Conservation (phyloP, 1,140 invertebrate genomes). For the Lasaia peninsularis region DNA sequence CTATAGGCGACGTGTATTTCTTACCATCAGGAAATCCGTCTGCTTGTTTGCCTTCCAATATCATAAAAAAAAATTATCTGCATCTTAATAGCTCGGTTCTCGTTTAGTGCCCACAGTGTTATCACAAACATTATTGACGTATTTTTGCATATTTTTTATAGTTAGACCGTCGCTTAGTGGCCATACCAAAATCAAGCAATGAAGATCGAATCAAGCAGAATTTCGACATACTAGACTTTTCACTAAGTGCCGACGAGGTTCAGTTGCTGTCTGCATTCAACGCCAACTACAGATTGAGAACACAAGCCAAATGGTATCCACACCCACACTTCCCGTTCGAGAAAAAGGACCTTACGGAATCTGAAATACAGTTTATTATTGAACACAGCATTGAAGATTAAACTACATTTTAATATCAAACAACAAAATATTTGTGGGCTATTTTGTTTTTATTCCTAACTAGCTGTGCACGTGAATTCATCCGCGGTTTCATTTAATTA, state of each 20-base stretch:
- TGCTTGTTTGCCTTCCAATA: too few relatives aligned
- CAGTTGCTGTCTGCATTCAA: conserved; percentile 44
- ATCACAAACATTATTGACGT: too few relatives aligned
- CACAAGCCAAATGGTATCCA: conserved; percentile 50
- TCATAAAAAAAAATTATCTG: too few relatives aligned
- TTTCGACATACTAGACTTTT: conserved; percentile 52
- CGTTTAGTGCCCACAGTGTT: too few relatives aligned
- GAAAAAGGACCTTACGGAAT: conserved; percentile 43
- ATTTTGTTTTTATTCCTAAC: too few relatives aligned
- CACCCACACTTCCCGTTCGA: conserved; percentile 54
- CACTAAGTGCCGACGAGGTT: conserved; percentile 41
- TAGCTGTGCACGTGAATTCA: too few relatives aligned
- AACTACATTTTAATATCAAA: neutral
- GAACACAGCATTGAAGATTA: conserved; percentile 50
- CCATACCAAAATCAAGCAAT: conserved; percentile 50
- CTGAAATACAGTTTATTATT: conserved; percentile 44
- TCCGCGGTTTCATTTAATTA: too few relatives aligned
- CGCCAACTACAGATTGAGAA: conserved; percentile 48
- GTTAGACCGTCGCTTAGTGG: conserved; percentile 44
- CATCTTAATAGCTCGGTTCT: too few relatives aligned
- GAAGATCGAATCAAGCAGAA: conserved; percentile 51
- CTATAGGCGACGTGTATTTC: too few relatives aligned
- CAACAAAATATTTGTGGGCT: too few relatives aligned
- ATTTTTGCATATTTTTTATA: conserved; percentile 25
- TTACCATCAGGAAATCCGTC: too few relatives aligned